Base-by-base conservation (phyloP, 2,113 vertebrate species). In the Sitta europaea region DNA sequence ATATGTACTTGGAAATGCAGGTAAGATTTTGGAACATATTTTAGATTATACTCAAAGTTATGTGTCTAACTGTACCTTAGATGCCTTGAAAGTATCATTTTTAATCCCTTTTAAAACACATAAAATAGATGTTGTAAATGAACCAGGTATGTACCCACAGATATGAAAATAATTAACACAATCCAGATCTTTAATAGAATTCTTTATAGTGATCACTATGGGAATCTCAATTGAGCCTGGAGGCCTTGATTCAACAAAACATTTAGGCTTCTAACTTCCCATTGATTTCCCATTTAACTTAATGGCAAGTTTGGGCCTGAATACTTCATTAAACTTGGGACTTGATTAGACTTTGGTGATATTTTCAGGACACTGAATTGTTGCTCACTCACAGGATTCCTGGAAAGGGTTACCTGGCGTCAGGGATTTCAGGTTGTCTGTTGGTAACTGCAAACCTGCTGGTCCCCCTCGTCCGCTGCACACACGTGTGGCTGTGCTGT, bases 261-360 rank as follows among this genome's bases (percentile, higher is more conserved):
- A 68, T 91, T 91, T 95, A 95, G 94, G 50, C n/a, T 78, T 48
- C 94, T 48, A 90, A 65, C 74, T 90, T 93, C 40, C 68, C 90
- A 91, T 72, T 88, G 85, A 93, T 95, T 92, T 95, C 48, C 40
- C 85, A 82, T 91, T 95, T 93, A 87, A 93, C 93, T 94, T 94
- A 91, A 93, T 65, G 74, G 62, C 48, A 96, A 92, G 48, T 92
- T 88, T 61, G 53, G 66, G 18, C 77, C 85, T 76, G 85, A 93
- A 94, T 88, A 91, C 70, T 88, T 93, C 85, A 91, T 94, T 93
- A 78, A 95, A 96, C n/a, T 40, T 57, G n/a, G 48, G 33, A 67
- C n/a, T 71, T 54, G 53, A 47, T 87, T 67, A 85, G 77, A 68
- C 53, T 90, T 91, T 53, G 73, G 71, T 75, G 70, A 53, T 84